Conservation (phyloP, 2,888 invertebrate genomes). For the Iphiclides podalirius region DNA sequence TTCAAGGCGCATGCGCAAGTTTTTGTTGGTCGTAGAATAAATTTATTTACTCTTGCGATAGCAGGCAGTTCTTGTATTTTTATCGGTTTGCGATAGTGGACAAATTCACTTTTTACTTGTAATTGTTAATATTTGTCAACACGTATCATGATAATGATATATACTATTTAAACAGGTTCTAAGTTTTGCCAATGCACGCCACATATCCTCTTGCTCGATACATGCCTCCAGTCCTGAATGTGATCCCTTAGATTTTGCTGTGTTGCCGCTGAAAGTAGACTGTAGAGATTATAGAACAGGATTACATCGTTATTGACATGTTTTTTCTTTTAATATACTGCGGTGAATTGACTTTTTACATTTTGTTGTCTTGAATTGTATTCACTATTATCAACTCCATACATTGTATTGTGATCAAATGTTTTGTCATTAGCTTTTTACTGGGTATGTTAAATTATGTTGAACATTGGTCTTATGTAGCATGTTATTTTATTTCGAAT, state of each 20-base stretch:
- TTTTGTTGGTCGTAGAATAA: neutral
- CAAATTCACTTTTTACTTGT: too few species aligned
- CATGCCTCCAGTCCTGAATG: constrained; percentile 50
- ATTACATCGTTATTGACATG: constrained; percentile 7
- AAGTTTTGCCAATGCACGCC: constrained; percentile 65
- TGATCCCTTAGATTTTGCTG: constrained; percentile 26
- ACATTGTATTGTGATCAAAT: too few species aligned
- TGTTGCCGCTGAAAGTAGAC: constrained; percentile 51
- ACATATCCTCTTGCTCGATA: constrained; percentile 51
- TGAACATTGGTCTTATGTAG: too few species aligned
- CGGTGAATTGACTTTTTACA: neutral
- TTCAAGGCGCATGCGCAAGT: neutral
- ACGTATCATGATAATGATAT: too few species aligned
- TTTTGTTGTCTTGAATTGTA: too few species aligned
- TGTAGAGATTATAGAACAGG: constrained; percentile 42
- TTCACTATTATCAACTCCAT: too few species aligned
- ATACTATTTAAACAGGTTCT: too few species aligned
- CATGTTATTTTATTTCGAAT: too few species aligned
- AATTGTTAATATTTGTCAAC: too few species aligned
- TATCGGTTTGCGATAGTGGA: neutral
- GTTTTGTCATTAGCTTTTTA: too few species aligned
- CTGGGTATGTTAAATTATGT: too few species aligned
- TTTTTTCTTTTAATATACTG: constrained; percentile 6
- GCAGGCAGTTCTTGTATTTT: neutral
- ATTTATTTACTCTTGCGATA: neutral